A percentile compares a stretch with the other conserved stretches of the same genome.
Conservation (phyloP, 2,888 invertebrate species). For the Metacarcinus magister region DNA sequence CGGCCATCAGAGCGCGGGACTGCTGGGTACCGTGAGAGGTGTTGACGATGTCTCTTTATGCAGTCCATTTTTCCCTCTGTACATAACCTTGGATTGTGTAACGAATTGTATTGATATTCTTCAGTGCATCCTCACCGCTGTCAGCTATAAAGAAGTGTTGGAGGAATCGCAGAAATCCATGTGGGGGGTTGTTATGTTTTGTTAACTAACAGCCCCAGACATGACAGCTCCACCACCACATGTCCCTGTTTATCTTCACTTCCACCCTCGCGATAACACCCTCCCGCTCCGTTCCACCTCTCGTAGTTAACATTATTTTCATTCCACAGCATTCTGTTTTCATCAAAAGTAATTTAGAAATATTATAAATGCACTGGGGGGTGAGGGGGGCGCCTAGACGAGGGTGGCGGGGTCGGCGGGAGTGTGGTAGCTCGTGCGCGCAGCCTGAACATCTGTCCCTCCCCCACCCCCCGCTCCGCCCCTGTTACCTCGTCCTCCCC, state of each 20-base stretch:
- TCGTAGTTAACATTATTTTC: neutral
- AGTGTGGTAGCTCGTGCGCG: conserved; percentile 73
- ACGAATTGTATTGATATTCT: no score
- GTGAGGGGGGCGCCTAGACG: neutral
- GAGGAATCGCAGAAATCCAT: neutral
- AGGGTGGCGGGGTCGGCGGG: conserved; percentile 57
- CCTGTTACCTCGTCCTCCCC: conserved; percentile 49
- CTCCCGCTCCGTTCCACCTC: neutral
- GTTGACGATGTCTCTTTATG: conserved; percentile 19
- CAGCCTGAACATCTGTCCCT: conserved; percentile 72
- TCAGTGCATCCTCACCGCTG: neutral
- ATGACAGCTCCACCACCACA: conserved; percentile 58
- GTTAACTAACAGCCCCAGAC: neutral
- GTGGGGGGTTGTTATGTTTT: neutral
- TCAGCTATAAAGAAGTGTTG: neutral
- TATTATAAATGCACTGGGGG: neutral
- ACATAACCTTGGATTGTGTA: neutral
- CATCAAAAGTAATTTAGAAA: conserved; percentile 6
- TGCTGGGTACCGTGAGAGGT: conserved; percentile 38
- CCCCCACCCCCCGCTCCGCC: neutral
- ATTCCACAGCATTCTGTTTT: neutral
- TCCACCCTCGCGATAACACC: conserved; percentile 14
- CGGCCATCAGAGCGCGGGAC: conserved; percentile 31
- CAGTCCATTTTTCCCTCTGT: neutral
- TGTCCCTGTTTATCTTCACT: conserved; percentile 60